Base-by-base conservation (phyloP, 2,888 invertebrate genomes). In the Harpalus rubripes region DNA sequence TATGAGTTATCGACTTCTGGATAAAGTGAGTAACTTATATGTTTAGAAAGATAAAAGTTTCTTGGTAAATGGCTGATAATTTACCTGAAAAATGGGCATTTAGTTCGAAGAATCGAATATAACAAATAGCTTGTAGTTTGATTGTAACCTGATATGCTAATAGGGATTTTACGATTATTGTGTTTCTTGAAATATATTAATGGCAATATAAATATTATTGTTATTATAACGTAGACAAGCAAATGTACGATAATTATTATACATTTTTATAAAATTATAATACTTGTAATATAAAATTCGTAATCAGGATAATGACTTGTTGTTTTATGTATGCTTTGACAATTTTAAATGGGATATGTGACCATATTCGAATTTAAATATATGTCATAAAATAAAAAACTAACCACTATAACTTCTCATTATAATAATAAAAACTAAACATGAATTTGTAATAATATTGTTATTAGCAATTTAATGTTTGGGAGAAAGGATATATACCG, bases 1-100 rank as follows among this genome's bases (percentile, higher is more conserved):
- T 12, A 12, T 22, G 15, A 59, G 32, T 44, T 80, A 81, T 81
- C 81, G 81, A 81, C 81, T 41, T 26, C 12, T 39, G 41, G 56
- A 56, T 76, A 56, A 56, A 1, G 18, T 76, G 18, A 41, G 7
- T 16, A 32, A 32, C 32, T 32, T 32, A 5, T 32, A 32, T 68
- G 81, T 81, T 81, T 81, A 26, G 52, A 52, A 16, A 81, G 44
- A 81, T 81, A 81, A 56, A 79, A 65, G 41, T 65, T 81, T 81
- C 52, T 44, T 32, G 65, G 63, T 65, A 63, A 44, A 81, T 39
- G 39, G 41, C 65, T 65, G 65, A 81, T 81, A 65, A 65, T 59
- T 59, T 59, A 59, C 5, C n/a, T 12, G 26, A 68, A 26, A 68
- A 63, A 12, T 63, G 26, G 8, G 26, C 26, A 12, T 59, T 59